phyloP scores from a whole-genome alignment of 92 coral and sea anemone genomes.

The Pocillopora grandis region DNA sequence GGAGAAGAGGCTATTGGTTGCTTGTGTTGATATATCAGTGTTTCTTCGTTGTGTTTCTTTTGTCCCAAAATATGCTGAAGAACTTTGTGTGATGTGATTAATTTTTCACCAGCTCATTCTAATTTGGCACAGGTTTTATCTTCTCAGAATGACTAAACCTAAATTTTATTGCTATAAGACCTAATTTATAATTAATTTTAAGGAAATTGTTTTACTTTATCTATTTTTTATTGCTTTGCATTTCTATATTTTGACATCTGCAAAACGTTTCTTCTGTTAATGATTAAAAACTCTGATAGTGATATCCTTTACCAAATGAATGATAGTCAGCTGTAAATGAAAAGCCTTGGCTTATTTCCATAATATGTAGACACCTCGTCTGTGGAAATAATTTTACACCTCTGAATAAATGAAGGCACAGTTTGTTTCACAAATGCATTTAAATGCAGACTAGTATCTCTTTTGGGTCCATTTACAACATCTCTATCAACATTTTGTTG shows the following conservation, averaged over 20 bases:
- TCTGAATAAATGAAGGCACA: background rate
- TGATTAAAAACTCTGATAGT: background rate
- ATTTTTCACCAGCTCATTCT: background rate
- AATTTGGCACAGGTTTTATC: slow-evolving; percentile 2
- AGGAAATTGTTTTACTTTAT: slow-evolving; percentile 7
- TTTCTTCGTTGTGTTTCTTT: slow-evolving; percentile 10
- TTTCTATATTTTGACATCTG: slow-evolving; percentile 12
- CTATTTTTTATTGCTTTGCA: background rate
- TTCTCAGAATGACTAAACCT: slow-evolving; percentile 2
- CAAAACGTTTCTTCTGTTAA: background rate
- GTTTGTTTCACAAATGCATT: background rate
- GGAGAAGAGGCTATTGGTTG: slow-evolving; percentile 15
- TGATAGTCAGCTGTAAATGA: background rate
- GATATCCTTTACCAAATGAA: background rate
- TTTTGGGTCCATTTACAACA: background rate
- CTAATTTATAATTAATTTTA: slow-evolving; percentile 30
- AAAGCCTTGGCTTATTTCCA: slow-evolving; percentile 22
- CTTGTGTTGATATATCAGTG: background rate
- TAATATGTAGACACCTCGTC: slow-evolving; percentile 34
- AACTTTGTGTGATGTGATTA: background rate
- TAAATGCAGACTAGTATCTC: background rate
- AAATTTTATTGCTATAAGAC: background rate
- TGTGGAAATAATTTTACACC: slow-evolving; percentile 6
- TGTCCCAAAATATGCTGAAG: background rate
- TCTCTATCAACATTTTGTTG: background rate